phyloP scores from a whole-genome alignment of 2,797 vertebrate species.

The Pogoniulus pusillus region DNA sequence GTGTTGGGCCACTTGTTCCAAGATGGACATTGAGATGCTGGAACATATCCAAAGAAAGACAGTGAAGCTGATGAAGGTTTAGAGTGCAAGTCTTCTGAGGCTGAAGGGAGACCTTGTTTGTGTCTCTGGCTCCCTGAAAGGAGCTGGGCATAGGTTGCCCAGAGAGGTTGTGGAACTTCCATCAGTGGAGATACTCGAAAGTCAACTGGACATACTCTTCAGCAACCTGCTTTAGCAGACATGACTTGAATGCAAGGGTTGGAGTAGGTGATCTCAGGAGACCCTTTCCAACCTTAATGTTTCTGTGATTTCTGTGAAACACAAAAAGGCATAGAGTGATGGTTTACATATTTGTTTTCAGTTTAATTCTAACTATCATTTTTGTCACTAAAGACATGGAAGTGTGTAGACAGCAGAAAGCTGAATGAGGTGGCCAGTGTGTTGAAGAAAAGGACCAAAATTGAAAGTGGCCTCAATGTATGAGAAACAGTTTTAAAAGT shows the following conservation, averaged over 20 bases:
- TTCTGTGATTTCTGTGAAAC: neutral
- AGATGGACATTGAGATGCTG: too few species aligned
- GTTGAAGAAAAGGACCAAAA: neutral
- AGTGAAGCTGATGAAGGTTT: too few species aligned
- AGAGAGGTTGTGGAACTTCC: too few species aligned
- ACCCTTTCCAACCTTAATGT: neutral
- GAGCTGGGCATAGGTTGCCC: too few species aligned
- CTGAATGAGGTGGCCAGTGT: neutral
- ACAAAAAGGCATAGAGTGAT: neutral
- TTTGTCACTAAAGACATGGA: neutral
- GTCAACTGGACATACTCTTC: too few species aligned
- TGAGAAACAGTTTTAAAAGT: neutral
- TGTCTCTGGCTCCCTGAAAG: too few species aligned
- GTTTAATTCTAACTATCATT: neutral
- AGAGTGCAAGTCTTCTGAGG: too few species aligned
- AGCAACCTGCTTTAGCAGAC: too few species aligned
- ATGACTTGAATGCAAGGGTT: neutral
- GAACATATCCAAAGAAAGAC: too few species aligned
- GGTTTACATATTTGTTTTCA: neutral
- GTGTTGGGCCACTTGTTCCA: too few species aligned
- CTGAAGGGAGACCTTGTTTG: too few species aligned
- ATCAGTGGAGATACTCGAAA: too few species aligned
- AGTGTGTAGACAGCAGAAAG: neutral
- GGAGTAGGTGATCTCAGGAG: neutral
- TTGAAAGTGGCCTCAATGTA: neutral